Percentiles rank a stretch among this genome's conserved stretches.
These are phyloP conservation scores for Taurulus bubalis DNA, from an alignment of 2,113 vertebrate species.

Conservation along the genomic window DNA sequence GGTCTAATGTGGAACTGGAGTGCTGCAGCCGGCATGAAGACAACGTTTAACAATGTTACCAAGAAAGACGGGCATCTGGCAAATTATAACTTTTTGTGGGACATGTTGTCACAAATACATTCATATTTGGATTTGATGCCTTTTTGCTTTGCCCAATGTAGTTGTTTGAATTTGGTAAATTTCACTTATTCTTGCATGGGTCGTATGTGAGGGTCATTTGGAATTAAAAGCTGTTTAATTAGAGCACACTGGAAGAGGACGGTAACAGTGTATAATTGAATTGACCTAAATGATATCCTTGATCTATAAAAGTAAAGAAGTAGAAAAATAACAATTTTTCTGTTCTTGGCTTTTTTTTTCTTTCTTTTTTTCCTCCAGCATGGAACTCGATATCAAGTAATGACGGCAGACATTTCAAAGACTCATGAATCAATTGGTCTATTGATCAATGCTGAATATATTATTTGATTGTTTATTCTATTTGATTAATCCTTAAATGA, in stretches of 20 bases:
- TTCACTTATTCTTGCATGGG: background rate
- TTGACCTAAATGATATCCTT: background rate
- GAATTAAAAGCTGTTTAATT: background rate
- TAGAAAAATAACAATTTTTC: background rate
- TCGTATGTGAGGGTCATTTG: background rate
- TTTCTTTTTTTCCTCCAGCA: background rate
- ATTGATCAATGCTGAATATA: background rate
- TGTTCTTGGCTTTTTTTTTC: background rate
- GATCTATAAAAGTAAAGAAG: background rate
- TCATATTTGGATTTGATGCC: constrained; percentile 1
- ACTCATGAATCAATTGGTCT: background rate
- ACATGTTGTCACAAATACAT: background rate
- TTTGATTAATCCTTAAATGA: background rate
- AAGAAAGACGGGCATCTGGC: constrained; percentile 7
- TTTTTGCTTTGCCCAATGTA: background rate
- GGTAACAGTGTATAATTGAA: background rate
- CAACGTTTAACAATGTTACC: background rate
- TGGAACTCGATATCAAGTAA: background rate
- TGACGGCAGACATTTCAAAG: background rate
- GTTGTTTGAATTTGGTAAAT: background rate
- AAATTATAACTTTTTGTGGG: constrained; percentile 4
- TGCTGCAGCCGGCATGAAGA: background rate
- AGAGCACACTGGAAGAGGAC: background rate
- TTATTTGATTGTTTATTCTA: too few relatives aligned
- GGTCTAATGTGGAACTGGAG: background rate